phyloP scores from a whole-genome alignment of 1,140 invertebrate genomes.

The Neuroterus valhalla region DNA sequence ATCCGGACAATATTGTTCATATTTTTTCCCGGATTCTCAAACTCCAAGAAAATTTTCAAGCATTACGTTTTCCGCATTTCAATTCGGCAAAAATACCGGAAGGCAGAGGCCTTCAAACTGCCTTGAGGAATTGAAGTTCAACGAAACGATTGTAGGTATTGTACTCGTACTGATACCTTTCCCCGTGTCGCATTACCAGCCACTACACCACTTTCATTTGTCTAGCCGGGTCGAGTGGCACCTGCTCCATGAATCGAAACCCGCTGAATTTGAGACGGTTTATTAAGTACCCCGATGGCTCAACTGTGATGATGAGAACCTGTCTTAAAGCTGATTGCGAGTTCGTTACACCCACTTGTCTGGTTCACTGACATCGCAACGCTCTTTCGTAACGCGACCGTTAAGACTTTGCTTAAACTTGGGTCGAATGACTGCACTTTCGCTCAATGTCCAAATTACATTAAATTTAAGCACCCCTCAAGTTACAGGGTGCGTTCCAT shows the following conservation, averaged over 20 bases:
- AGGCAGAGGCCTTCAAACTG: slow-evolving; percentile 10
- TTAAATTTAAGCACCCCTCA: slow-evolving; percentile 22
- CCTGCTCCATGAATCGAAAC: not conserved
- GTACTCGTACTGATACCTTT: not conserved
- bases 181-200: not conserved
- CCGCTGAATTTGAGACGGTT: slow-evolving; percentile 5
- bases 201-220: not conserved
- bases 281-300: not conserved
- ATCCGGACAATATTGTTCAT: no score
- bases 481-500: not conserved
- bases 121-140: slow-evolving; percentile 11
- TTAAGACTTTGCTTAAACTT: not conserved
- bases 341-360: slow-evolving; percentile 30
- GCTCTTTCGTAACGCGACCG: slow-evolving; percentile 15
- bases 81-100: not conserved
- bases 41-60: not conserved
- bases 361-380: slow-evolving; percentile 27
- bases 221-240: slow-evolving; percentile 14
- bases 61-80: not conserved
- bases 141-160: not conserved
- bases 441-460: slow-evolving; percentile 13
- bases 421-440: slow-evolving; percentile 25
- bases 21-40: not conserved
- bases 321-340: slow-evolving; percentile 28
- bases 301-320: slow-evolving; percentile 28